phyloP scores from a whole-genome alignment of 1,140 invertebrate genomes.

The Teleogryllus occipitalis region DNA sequence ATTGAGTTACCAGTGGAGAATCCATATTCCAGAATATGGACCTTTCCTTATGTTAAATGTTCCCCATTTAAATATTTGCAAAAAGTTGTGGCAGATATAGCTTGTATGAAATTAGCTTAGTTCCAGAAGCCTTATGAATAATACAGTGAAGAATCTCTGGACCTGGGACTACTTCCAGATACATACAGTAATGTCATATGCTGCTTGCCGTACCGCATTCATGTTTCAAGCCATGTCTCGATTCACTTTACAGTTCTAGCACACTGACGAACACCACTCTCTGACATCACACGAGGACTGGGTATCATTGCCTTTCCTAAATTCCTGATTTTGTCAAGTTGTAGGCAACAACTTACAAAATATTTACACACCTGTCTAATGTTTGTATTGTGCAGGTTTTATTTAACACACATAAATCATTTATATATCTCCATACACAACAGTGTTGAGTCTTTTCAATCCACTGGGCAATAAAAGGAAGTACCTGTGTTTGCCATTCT shows the following conservation, averaged over 20 bases:
- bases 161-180: background rate
- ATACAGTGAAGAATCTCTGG: background rate
- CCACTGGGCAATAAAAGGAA: background rate
- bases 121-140: constrained; percentile 1
- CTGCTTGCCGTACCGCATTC: background rate
- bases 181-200: background rate
- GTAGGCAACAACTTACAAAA: background rate
- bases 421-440: background rate
- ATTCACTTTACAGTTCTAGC: background rate
- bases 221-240: background rate
- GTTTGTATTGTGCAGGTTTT: background rate
- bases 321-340: background rate
- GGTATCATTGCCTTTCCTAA: background rate
- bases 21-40: background rate
- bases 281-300: background rate
- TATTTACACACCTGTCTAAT: background rate
- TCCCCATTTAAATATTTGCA: constrained; percentile 1
- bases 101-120: background rate
- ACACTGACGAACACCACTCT: background rate
- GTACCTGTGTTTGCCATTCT: background rate
- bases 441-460: background rate
- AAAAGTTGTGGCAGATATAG: constrained; percentile 4
- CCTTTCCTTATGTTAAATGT: background rate
- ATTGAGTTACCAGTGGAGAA: background rate
- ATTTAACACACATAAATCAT: background rate